Evolutionary conservation across 1,140 invertebrate genomes (phyloP).

Genomic region (Drosophila burlai): DNA sequence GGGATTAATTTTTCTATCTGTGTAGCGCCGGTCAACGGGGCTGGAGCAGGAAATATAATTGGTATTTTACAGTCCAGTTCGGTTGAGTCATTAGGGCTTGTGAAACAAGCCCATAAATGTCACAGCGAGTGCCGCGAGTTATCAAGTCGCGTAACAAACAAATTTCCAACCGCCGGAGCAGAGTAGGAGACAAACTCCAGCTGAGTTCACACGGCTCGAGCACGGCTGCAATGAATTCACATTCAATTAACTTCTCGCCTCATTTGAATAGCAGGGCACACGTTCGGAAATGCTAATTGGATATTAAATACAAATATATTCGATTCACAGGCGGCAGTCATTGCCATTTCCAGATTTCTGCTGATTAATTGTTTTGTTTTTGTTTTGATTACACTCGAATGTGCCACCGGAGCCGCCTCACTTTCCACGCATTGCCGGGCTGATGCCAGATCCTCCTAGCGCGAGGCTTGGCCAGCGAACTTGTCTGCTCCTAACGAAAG

Average conservation of each 20-base stretch:
- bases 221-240: constrained; percentile 51
- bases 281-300: constrained; percentile 46
- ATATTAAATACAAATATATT: constrained; percentile 53
- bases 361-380: constrained; percentile 80
- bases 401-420: constrained; percentile 18
- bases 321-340: constrained; percentile 44
- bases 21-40: constrained; percentile 12
- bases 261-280: constrained; percentile 55
- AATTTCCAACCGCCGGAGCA: constrained; percentile 12
- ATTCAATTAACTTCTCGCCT: constrained; percentile 49
- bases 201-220: constrained; percentile 44
- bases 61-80: constrained; percentile 21
- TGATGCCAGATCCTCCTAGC: constrained; percentile 28
- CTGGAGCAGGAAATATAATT: constrained; percentile 25
- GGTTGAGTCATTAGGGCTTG: constrained; percentile 42
- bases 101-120: constrained; percentile 48
- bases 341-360: constrained; percentile 37
- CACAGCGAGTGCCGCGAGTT: constrained; percentile 27
- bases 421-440: not conserved
- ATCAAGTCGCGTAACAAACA: constrained; percentile 36
- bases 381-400: constrained; percentile 58
- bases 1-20: too few relatives aligned
- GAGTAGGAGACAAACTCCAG: constrained; percentile 43
- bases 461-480: constrained; percentile 53
- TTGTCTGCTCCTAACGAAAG: constrained; percentile 35